These are phyloP conservation scores for Tinamus guttatus DNA, from an alignment of 2,113 vertebrate species.

Conservation along the genomic window DNA sequence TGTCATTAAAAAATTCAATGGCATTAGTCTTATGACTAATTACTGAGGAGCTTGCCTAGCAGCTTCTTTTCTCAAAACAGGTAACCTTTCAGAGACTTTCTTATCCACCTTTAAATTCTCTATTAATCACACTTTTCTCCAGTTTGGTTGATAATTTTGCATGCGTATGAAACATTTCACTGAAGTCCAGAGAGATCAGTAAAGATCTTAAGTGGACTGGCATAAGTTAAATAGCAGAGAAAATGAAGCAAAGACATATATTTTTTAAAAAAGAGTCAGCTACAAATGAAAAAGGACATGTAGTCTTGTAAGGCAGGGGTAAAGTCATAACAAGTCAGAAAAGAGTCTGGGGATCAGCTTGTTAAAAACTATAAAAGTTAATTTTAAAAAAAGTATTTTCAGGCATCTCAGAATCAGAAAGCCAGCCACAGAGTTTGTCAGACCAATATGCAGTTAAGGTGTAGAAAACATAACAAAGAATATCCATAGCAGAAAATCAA, in stretches of 20 bases:
- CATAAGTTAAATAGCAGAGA: not conserved
- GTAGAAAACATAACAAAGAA: not conserved
- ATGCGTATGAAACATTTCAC: not conserved
- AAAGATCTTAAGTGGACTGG: not conserved
- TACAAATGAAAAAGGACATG: not conserved
- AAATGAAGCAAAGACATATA: not conserved
- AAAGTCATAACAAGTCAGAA: not conserved
- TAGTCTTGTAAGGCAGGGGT: not conserved
- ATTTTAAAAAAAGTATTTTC: not conserved
- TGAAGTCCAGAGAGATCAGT: not conserved
- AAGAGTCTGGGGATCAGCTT: not conserved
- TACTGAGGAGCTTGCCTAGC: not conserved
- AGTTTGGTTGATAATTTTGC: not conserved
- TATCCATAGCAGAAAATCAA: not conserved
- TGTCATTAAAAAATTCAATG: not conserved
- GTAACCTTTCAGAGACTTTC: not conserved
- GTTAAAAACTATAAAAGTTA: not conserved
- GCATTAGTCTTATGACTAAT: not conserved
- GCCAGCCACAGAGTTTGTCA: not conserved
- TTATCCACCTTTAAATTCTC: not conserved
- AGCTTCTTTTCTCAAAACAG: accelerated
- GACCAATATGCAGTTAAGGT: not conserved
- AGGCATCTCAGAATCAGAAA: not conserved
- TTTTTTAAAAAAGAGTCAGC: not conserved
- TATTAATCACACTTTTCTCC: not conserved